Evolutionary conservation across 2,797 vertebrate genomes (phyloP), one percentile per base, ranked within the genome.

Genomic region (Limosa lapponica): DNA sequence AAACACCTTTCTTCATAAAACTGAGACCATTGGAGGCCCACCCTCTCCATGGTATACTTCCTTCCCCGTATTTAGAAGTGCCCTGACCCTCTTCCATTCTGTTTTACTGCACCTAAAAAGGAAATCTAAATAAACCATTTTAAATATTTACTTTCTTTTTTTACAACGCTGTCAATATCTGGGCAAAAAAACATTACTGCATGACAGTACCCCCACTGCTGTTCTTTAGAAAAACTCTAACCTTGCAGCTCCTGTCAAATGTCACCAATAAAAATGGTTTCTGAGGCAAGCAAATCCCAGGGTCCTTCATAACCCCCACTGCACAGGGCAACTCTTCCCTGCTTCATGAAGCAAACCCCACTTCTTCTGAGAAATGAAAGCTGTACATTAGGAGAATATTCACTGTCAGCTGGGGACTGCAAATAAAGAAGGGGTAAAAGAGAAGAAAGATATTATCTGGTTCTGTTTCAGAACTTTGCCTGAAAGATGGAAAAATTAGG

Each of bases 101-200:
- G 17, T 82, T 95, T 87, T 75, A 87, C 30, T 79, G 36, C 19
- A 90, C n/a, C 57, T 66, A 93, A 75, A 87, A 88, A 86, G 54
- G 39, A 49, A 91, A 79, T 25, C 44, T 73, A 91, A 94, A 86
- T 49, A 91, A 93, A 64, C 28, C 8, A 16, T 37, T 90, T 52
- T 15, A 84, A 91, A 73, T 83, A 87, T 82, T 96, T 88, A 77
- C 62, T 73, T 95, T 73, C 25, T 10, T 58, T 62, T 93, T 88
- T 65, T 41, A 80, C 34, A 82, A 39, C 44, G 20, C 14, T 82
- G 41, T 67, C 66, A 49, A 91, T 69, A 77, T 54, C n/a, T 0
- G 0, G 51, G 46, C 10, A 91, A 62, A 95, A 96, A 95, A 36
- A 44, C 3, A 2, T 73, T 82, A 39, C 51, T 87, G 36, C 3